Percentiles rank a stretch among this genome's conserved stretches.
These are phyloP conservation scores for Lithobius niger DNA, from an alignment of 1,140 invertebrate genomes.

Conservation along the genomic window DNA sequence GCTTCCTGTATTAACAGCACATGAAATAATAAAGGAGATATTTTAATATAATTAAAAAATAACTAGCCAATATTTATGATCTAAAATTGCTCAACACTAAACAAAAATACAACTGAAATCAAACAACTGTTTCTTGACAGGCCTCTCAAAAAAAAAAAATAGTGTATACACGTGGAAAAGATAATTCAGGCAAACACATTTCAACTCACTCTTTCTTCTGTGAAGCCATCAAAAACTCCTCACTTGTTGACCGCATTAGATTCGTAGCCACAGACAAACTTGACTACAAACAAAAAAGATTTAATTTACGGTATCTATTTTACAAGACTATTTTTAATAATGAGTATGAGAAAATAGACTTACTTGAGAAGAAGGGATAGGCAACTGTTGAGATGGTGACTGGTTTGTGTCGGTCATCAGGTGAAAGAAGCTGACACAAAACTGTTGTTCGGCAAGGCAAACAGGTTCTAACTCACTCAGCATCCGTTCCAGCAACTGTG, in stretches of 20 bases:
- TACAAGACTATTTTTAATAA: no score
- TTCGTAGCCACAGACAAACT: background rate
- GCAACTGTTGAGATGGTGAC: no score
- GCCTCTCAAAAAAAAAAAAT: no score
- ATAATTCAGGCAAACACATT: background rate
- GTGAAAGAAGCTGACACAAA: conserved; percentile 87
- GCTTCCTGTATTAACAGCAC: conserved; percentile 21
- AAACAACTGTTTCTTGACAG: no score
- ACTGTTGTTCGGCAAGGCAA: conserved; percentile 88
- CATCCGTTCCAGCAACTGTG: conserved; percentile 56
- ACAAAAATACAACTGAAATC: no score
- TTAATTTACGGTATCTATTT: background rate
- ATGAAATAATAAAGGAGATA: conserved; percentile 13
- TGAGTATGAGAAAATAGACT: background rate
- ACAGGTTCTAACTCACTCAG: conserved; percentile 78
- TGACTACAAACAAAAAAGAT: background rate
- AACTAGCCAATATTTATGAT: no score
- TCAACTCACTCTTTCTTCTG: conserved; percentile 8
- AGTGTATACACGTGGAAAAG: background rate
- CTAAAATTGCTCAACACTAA: no score
- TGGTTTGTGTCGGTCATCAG: conserved; percentile 43
- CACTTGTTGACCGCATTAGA: background rate
- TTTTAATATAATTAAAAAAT: conserved; percentile 10
- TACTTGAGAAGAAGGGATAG: conserved; percentile 15
- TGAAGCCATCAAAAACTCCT: background rate